A percentile compares a stretch with the other conserved stretches of the same genome.
phyloP scores from a whole-genome alignment of 2,113 vertebrate species.

The Limnothrissa miodon region DNA sequence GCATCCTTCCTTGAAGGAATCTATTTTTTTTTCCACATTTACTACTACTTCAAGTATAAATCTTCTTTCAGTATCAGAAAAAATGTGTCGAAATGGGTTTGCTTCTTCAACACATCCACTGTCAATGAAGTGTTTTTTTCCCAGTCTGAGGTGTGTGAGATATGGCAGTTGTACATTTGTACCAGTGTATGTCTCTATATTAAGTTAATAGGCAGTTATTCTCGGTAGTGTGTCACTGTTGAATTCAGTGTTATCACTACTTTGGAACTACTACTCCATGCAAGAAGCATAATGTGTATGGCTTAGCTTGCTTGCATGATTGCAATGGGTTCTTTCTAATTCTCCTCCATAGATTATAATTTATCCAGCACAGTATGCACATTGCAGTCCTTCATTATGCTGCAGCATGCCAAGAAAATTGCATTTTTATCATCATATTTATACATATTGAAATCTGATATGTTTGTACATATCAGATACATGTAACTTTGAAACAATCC shows the following conservation, averaged over 20 bases:
- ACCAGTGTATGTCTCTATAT: neutral
- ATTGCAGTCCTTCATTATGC: no score
- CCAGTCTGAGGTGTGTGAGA: neutral
- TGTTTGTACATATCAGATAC: no score
- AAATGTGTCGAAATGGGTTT: neutral
- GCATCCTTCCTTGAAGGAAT: neutral
- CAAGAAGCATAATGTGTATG: neutral
- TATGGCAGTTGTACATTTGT: neutral
- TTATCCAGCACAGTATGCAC: no score
- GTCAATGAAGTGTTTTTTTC: neutral
- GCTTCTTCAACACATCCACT: neutral
- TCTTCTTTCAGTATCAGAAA: neutral
- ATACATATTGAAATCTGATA: no score
- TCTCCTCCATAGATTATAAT: no score
- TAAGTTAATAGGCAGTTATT: neutral
- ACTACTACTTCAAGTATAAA: neutral
- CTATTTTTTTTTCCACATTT: neutral
- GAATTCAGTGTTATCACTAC: neutral
- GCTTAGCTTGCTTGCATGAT: neutral
- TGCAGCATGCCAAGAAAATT: no score
- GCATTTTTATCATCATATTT: no score
- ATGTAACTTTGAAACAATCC: no score
- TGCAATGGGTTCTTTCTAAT: neutral
- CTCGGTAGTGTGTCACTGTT: neutral
- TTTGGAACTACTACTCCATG: neutral